phyloP scores from a whole-genome alignment of 2,888 invertebrate genomes.

The Mimumesa dahlbomi region DNA sequence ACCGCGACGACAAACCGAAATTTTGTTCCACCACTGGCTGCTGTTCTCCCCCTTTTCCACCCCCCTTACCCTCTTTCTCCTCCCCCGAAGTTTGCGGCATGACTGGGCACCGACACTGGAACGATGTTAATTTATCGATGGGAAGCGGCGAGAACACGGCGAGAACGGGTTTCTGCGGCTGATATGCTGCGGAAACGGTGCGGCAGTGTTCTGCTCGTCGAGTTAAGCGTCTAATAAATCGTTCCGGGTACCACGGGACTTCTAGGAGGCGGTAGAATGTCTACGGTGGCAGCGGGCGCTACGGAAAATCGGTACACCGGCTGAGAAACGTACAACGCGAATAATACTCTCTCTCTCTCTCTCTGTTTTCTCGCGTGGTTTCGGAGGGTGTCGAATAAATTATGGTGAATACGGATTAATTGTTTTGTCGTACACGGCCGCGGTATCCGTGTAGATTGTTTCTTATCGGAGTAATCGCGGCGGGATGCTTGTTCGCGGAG shows the following conservation, averaged over 20 bases:
- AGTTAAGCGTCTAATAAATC: constrained; percentile 41
- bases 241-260: constrained; percentile 16
- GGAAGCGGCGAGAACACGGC: not conserved
- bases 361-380: no score
- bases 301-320: no score
- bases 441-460: not conserved
- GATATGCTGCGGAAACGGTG: constrained; percentile 18
- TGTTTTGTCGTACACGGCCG: no score
- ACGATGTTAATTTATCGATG: constrained; percentile 39
- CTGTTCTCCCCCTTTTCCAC: no score
- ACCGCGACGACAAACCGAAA: constrained; percentile 52
- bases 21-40: constrained; percentile 50
- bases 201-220: constrained; percentile 11
- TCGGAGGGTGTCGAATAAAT: no score
- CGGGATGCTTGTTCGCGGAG: not conserved
- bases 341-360: not conserved
- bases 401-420: constrained; percentile 1
- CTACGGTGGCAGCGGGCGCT: no score
- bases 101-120: constrained; percentile 11
- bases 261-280: constrained; percentile 18
- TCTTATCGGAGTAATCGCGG: not conserved
- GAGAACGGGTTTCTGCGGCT: not conserved
- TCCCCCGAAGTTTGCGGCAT: constrained; percentile 47
- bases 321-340: no score
- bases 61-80: no score